Conservation (phyloP, 2,888 invertebrate genomes). For the Protophormia terraenovae region DNA sequence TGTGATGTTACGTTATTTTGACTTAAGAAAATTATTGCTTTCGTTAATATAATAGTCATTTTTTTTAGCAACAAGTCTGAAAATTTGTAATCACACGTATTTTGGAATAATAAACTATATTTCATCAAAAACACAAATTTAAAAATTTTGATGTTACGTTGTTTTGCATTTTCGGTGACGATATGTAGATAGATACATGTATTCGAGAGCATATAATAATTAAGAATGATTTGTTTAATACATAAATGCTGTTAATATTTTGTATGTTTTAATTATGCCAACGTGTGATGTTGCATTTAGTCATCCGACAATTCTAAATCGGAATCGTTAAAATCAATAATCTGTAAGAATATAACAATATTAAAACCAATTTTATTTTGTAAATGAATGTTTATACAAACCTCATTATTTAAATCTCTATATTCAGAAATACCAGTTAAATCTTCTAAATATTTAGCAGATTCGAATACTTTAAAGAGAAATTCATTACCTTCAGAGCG, state of each 20-base stretch:
- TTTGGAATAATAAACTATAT: no score
- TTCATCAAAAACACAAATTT: no score
- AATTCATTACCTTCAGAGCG: conserved; percentile 86
- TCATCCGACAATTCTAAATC: conserved; percentile 77
- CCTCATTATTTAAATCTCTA: conserved; percentile 84
- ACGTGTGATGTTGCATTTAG: conserved; percentile 41
- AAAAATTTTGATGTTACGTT: no score
- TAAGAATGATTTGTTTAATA: conserved; percentile 20
- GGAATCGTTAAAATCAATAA: conserved; percentile 79
- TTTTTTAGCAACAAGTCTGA: no score
- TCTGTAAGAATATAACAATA: conserved; percentile 71
- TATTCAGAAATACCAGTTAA: conserved; percentile 90
- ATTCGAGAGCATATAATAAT: not conserved
- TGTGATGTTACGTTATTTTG: no score
- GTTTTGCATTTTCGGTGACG: no score
- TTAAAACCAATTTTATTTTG: not conserved
- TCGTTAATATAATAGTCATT: no score
- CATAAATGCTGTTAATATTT: conserved; percentile 47
- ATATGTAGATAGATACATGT: no score
- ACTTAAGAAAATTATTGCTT: no score
- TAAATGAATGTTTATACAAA: conserved; percentile 66
- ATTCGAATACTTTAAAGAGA: conserved; percentile 89
- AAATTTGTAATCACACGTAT: no score
- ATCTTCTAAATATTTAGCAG: conserved; percentile 91
- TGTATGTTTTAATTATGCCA: not conserved